These are phyloP conservation scores for Gasteruption jaculator DNA, from an alignment of 2,888 invertebrate genomes.

Conservation along the genomic window DNA sequence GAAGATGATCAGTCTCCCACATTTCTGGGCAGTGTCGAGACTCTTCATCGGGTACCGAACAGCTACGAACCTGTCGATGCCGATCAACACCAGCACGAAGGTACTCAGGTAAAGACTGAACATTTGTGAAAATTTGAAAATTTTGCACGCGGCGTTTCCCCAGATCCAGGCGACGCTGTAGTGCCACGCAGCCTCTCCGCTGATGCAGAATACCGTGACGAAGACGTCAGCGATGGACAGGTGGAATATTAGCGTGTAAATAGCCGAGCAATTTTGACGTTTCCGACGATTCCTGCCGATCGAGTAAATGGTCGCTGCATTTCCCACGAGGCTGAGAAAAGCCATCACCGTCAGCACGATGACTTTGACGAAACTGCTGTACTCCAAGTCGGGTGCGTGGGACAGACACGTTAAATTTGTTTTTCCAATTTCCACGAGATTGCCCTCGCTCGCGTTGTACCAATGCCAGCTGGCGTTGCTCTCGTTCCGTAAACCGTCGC, in stretches of 20 bases:
- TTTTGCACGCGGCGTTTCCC: constrained; percentile 71
- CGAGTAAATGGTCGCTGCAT: constrained; percentile 72
- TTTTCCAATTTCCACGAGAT: too few relatives aligned
- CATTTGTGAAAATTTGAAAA: constrained; percentile 78
- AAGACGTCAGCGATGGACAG: constrained; percentile 78
- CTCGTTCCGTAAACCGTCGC: too few relatives aligned
- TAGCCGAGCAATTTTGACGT: constrained; percentile 65
- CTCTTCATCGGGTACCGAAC: constrained; percentile 77
- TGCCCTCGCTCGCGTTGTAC: too few relatives aligned
- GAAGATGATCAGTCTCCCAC: constrained; percentile 62
- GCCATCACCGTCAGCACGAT: constrained; percentile 69
- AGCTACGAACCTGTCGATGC: constrained; percentile 75
- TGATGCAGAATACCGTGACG: constrained; percentile 76
- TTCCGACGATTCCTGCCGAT: constrained; percentile 63
- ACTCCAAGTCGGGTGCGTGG: constrained; percentile 67
- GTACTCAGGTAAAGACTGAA: constrained; percentile 79
- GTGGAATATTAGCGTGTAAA: constrained; percentile 75
- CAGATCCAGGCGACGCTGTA: constrained; percentile 78
- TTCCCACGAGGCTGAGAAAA: constrained; percentile 68
- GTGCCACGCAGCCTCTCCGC: constrained; percentile 77
- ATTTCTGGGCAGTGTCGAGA: constrained; percentile 60
- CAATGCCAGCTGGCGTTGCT: too few relatives aligned
- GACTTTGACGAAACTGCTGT: constrained; percentile 62
- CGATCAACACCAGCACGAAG: constrained; percentile 76
- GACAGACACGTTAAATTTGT: constrained; percentile 58